Base-by-base conservation (phyloP, 1,140 invertebrate genomes). In the Drosophila truncata region DNA sequence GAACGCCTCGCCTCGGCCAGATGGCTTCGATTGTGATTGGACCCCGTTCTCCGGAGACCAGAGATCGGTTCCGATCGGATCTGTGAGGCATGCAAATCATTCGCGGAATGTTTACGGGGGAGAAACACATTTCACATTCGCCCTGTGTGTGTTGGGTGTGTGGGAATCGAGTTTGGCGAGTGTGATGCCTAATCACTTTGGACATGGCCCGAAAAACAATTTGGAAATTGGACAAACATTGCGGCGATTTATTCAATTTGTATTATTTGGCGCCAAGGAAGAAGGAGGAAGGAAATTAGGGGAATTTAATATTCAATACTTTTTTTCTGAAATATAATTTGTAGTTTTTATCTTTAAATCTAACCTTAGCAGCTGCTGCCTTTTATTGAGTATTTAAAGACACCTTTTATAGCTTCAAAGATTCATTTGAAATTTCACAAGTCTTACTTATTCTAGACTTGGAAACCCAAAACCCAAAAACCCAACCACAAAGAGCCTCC, bases 21-120 rank as follows among this genome's bases (percentile, higher is more conserved):
- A 85, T 90, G 85, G 85, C 70, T 85, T 91, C 85, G 82, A 90
- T 90, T 91, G 52, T 85, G 86, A 90, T 90, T 91, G 80, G 76
- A 35, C 61, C 39, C 69, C 44, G 65, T 73, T 75, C 65, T 35
- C 50, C 46, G 35, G 60, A 47, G 60, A 42, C 54, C 37, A 25
- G 37, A 57, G 72, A 66, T 77, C 71, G 64, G 67, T 77, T 84
- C 47, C 41, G 64, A 80, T 72, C 66, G 70, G 70, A 62, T 76
- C 80, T 59, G 46, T 47, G 75, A 73, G 78, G 81, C 78, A 88
- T 90, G 66, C 85, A 90, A 88, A 90, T 90, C 85, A 90, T 88
- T 88, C 49, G 61, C 47, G 85, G 85, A 88, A 87, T 87, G 84
- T 52, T 61, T 42, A 20, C 31, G 50, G 61, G 66, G 58, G 29